phyloP scores from a whole-genome alignment of 2,113 vertebrate species.

The Tursiops truncatus region DNA sequence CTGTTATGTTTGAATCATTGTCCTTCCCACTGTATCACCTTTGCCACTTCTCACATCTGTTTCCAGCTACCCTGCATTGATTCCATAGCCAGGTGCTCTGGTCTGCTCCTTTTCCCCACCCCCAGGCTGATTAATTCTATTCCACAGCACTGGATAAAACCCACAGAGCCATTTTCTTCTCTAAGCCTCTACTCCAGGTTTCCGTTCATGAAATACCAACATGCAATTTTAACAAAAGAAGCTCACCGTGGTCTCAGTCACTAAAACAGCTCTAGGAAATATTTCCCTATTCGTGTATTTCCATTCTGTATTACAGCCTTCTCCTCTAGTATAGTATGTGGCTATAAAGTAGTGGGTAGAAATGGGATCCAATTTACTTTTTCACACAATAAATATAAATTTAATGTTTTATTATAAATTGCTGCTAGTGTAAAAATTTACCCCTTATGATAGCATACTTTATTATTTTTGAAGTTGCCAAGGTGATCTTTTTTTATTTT shows the following conservation, averaged over 20 bases:
- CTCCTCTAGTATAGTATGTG: not conserved
- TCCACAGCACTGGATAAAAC: not conserved
- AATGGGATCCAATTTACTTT: slow-evolving; percentile 60
- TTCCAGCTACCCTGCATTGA: not conserved
- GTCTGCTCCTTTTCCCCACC: not conserved
- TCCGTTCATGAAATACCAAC: not conserved
- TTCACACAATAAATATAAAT: slow-evolving; percentile 66
- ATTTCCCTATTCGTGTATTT: slow-evolving; percentile 54
- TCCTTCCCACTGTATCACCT: not conserved
- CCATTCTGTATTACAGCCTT: slow-evolving; percentile 16
- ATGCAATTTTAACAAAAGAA: slow-evolving; percentile 30
- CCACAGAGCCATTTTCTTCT: not conserved
- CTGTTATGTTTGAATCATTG: not conserved
- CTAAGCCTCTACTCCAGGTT: not conserved
- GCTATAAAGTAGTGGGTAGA: slow-evolving; percentile 49
- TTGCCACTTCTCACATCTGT: not conserved
- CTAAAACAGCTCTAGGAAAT: slow-evolving; percentile 46
- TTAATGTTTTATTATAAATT: slow-evolving; percentile 70
- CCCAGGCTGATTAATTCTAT: fast-evolving
- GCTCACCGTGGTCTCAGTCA: not conserved
- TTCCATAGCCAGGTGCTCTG: not conserved
- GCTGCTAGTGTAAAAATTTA: slow-evolving; percentile 61
- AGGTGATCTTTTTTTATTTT: slow-evolving; percentile 62
- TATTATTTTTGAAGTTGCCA: slow-evolving; percentile 72
- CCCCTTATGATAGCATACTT: slow-evolving; percentile 61